Conservation (phyloP, 2,113 vertebrate species). For the Gobiocypris rarus region DNA sequence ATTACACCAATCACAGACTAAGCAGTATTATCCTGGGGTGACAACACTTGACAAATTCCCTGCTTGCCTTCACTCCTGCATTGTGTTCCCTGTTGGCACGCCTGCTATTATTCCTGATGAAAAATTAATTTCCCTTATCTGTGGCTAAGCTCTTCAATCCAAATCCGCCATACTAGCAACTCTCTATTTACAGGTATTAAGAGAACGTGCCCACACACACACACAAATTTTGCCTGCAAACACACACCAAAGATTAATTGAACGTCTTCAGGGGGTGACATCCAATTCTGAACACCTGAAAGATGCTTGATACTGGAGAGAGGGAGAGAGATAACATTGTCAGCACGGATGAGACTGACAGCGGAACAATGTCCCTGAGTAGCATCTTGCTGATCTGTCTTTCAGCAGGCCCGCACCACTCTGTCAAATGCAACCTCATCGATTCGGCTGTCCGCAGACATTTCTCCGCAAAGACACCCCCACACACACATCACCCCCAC, state of each 20-base stretch:
- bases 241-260: conserved; percentile 88
- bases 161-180: conserved; percentile 88
- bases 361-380: conserved; percentile 80
- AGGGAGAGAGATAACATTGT: conserved; percentile 89
- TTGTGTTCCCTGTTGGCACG: conserved; percentile 80
- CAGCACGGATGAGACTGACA: conserved; percentile 82
- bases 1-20: conserved; percentile 82
- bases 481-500: too few species aligned
- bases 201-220: conserved; percentile 59
- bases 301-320: conserved; percentile 81
- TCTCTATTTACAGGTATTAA: conserved; percentile 90
- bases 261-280: conserved; percentile 86
- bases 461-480: conserved; percentile 68
- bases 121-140: conserved; percentile 97
- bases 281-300: conserved; percentile 86
- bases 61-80: conserved; percentile 78
- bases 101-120: conserved; percentile 88
- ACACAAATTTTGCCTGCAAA: conserved; percentile 63
- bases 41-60: conserved; percentile 91
- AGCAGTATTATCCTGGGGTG: conserved; percentile 85
- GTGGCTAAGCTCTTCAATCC: conserved; percentile 87
- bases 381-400: conserved; percentile 78
- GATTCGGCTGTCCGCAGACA: conserved; percentile 76
- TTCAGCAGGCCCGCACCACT: conserved; percentile 65
- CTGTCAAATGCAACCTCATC: conserved; percentile 74